Evolutionary conservation across 2,113 vertebrate genomes (phyloP).

Genomic region (Glaucomys volans): DNA sequence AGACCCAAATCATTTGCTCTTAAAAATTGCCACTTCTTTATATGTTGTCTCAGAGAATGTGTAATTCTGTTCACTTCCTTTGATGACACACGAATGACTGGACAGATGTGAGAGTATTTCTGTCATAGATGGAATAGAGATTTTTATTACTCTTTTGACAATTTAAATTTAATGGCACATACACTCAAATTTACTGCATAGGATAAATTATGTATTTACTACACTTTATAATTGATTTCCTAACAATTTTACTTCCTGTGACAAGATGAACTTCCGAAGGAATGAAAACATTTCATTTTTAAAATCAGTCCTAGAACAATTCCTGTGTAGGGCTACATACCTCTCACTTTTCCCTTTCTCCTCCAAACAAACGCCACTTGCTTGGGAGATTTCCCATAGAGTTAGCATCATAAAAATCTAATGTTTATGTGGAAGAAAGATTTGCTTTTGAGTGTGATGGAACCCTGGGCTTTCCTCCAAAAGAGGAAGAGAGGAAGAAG

Average conservation of each 20-base stretch:
- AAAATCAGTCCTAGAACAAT: background rate
- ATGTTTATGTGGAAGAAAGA: background rate
- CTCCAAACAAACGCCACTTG: background rate
- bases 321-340: background rate
- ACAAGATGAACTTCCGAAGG: background rate
- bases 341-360: background rate
- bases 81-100: slow-evolving; percentile 19
- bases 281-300: background rate
- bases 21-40: slow-evolving; percentile 24
- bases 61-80: slow-evolving; percentile 8
- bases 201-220: slow-evolving; percentile 9
- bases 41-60: background rate
- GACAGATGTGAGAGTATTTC: background rate
- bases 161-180: background rate
- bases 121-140: background rate
- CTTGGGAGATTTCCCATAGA: background rate
- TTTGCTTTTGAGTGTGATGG: background rate
- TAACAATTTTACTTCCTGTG: background rate
- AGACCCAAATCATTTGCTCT: slow-evolving; percentile 35
- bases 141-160: background rate
- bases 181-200: slow-evolving; percentile 16
- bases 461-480: background rate
- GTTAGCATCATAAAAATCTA: background rate
- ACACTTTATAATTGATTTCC: slow-evolving; percentile 13
- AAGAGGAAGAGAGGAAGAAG: background rate